A percentile compares a stretch with the other conserved stretches of the same genome.
phyloP scores from a whole-genome alignment of 2,888 invertebrate genomes.

The Morinoia aosen region DNA sequence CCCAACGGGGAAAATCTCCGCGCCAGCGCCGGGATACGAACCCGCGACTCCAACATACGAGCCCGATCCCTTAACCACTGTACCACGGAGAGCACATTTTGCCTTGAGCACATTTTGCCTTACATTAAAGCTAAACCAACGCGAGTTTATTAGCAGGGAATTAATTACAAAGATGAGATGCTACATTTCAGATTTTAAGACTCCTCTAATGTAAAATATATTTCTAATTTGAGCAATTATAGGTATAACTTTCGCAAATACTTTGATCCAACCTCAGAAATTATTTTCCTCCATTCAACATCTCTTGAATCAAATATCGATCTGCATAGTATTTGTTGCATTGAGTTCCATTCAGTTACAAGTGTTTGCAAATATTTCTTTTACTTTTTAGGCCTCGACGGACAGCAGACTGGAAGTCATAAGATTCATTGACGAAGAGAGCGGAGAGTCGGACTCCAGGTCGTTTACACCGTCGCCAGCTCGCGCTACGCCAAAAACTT shows the following conservation, averaged over 20 bases:
- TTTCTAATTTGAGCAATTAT: background rate
- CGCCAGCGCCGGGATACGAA: too few species aligned
- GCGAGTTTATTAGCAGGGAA: too few species aligned
- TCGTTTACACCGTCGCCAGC: conserved; percentile 62
- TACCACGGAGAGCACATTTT: too few species aligned
- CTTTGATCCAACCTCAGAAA: background rate
- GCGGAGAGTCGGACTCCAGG: conserved; percentile 66
- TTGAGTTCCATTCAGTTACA: background rate
- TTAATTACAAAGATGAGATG: too few species aligned
- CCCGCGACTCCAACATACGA: too few species aligned
- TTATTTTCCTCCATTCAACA: background rate
- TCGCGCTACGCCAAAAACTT: conserved; percentile 47
- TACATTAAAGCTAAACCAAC: too few species aligned
- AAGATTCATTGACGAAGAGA: conserved; percentile 80
- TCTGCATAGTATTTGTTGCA: background rate
- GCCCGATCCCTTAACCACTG: too few species aligned
- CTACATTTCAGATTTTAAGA: too few species aligned
- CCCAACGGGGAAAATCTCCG: too few species aligned
- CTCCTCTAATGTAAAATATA: too few species aligned
- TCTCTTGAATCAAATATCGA: background rate
- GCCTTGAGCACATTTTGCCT: too few species aligned
- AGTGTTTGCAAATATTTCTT: background rate
- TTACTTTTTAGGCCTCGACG: background rate
- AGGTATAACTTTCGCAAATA: background rate
- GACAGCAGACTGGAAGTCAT: conserved; percentile 73